Evolutionary conservation across 1,140 invertebrate genomes (phyloP), one percentile per base, ranked within the genome.

Genomic region (Oryzaephilus surinamensis): DNA sequence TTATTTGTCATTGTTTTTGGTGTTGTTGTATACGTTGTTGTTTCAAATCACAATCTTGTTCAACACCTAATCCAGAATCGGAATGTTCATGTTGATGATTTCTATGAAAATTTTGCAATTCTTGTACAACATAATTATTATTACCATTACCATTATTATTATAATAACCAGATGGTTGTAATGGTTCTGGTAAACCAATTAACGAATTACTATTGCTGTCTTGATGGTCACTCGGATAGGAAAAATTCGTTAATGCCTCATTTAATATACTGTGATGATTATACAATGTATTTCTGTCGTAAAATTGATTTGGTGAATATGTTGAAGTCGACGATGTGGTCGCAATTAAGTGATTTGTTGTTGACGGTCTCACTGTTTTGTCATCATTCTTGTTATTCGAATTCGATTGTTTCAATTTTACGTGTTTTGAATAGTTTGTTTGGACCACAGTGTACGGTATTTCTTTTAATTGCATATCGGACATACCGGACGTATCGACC

Each of bases 371-470:
- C 6, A 31, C 16, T 4, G 19, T 15, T 11, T 15, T 15, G 19
- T 31, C 4, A 17, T 38, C 28, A 50, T 63, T 67, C 63, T 61
- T 65, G 43, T 62, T 62, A 51, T 65, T 64, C 51, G 65, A 64
- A 18, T 66, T 65, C 12, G 62, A 61, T 4, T 65, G 67, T 37
- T 69, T 63, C 2, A 74, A 61, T 45, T 73, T 72, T 27, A 71
- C 62, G 42, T 73, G 71, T 33, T 70, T 63, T 1, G 69, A 69
- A 32, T 71, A 68, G 45, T 71, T 77, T 7, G 76, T 78, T 62
- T 84, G 76, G 2, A 95, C 86, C 35, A 90, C 85, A 2, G 86
- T 91, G 61, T 93, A 97, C 2, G 90, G 85, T 48, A 95, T 95
- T 62, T 95, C 86, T 48, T 79, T 73, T 3, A 92, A 70, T 57